Evolutionary conservation across 1,140 invertebrate species (phyloP), one percentile per base, ranked within the genome.

Genomic region (Drosophila malerkotliana): DNA sequence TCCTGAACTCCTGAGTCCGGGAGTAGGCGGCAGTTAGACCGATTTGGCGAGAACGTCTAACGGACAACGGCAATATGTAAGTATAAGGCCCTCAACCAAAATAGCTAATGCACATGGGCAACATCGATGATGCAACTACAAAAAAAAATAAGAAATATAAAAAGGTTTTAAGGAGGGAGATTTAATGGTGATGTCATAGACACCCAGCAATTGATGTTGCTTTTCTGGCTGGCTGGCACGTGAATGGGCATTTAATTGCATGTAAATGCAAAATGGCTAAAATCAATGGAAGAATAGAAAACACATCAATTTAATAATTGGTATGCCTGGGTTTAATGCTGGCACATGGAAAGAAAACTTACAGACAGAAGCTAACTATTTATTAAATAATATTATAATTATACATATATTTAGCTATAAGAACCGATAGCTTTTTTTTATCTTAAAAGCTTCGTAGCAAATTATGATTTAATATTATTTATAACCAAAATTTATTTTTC

Each of bases 211-310:
- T 62, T 51, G 67, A 72, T 77, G 56, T 63, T 57, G 57, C 37
- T 53, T 57, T 14, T 78, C 55, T 66, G 45, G 30, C n/a, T 14
- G 44, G 24, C 24, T 53, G 51, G 74, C 75, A 82, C 81, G 82
- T 85, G 81, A 87, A 87, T 82, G 74, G 60, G 57, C 58, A 87
- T 60, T 87, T 85, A 87, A 85, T 85, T 87, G 68, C 57, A 61
- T 69, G 49, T 67, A 79, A 67, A 72, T 78, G 52, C 73, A 66
- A 77, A 48, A 73, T 62, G 54, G 55, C 24, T 75, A 15, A 24
- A 55, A 34, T 62, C 39, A 45, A 48, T 45, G 54, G 26, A 26
- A 18, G 49, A 58, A 54, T 75, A 55, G 34, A 47, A 54, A 67
- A 53, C 26, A 30, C 47, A 34, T 73, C 32, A 41, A 52, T 72